phyloP scores from a whole-genome alignment of 2,797 vertebrate species.

The Mormyrops boulengeri region DNA sequence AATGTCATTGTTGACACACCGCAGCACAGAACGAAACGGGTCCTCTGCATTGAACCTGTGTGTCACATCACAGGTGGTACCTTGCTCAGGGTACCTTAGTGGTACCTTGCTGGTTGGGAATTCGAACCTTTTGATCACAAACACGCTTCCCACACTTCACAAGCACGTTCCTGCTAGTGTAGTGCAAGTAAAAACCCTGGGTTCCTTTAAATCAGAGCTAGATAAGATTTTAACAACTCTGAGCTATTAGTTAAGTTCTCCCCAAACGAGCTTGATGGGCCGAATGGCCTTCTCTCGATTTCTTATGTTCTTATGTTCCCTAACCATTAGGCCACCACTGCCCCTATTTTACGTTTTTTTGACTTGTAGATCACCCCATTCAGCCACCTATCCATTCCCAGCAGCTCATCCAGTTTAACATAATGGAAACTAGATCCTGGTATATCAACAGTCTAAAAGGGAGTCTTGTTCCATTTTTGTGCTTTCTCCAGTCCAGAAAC shows the following conservation, averaged over 20 bases:
- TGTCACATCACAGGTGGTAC: not conserved
- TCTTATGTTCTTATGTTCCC: no score
- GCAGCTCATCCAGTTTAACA: not conserved
- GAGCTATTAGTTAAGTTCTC: no score
- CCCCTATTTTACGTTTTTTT: not conserved
- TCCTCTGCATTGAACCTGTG: not conserved
- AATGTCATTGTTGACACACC: not conserved
- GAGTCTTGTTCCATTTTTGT: not conserved
- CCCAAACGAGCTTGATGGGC: no score
- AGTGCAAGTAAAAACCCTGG: no score
- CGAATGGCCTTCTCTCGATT: no score
- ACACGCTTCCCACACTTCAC: not conserved
- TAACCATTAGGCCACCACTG: not conserved
- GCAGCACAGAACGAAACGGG: not conserved
- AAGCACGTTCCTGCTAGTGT: no score
- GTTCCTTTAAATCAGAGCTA: no score
- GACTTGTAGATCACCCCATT: not conserved
- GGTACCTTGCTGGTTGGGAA: not conserved
- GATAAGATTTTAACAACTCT: no score
- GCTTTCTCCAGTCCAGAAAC: not conserved
- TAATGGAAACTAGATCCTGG: not conserved
- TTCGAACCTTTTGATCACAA: not conserved
- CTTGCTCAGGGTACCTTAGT: not conserved
- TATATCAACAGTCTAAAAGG: not conserved
- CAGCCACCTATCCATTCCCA: not conserved